A percentile compares a stretch with the other conserved stretches of the same genome.
Conservation (phyloP, 2,888 invertebrate species). For the Coenonympha arcania region DNA sequence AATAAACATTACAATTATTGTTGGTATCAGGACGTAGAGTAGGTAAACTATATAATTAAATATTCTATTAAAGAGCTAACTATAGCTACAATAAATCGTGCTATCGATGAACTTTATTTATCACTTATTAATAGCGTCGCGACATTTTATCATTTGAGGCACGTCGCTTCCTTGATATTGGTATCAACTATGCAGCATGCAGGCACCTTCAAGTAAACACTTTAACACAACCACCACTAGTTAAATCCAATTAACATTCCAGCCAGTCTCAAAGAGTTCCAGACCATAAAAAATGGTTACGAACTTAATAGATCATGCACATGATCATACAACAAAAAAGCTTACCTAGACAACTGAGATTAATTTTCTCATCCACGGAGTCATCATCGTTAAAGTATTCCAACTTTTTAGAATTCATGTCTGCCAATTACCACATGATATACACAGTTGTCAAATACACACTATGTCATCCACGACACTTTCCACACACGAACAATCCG, state of each 20-base stretch:
- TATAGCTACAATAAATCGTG: conserved; percentile 9
- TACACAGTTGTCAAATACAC: conserved; percentile 44
- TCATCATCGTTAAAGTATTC: conserved; percentile 65
- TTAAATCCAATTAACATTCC: conserved; percentile 20
- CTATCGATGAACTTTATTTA: conserved; percentile 21
- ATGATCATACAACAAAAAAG: conserved; percentile 17
- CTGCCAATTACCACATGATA: conserved; percentile 42
- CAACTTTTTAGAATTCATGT: conserved; percentile 71
- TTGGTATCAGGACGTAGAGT: background rate
- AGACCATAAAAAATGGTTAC: too few relatives aligned
- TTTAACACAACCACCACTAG: conserved; percentile 10
- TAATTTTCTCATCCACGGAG: conserved; percentile 65
- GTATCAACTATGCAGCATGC: conserved; percentile 29
- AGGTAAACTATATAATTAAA: background rate
- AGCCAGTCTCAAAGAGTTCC: conserved; percentile 1
- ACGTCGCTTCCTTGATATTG: conserved; percentile 29
- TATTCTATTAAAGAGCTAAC: background rate
- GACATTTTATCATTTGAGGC: conserved; percentile 25
- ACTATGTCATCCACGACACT: conserved; percentile 58
- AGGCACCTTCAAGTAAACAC: too few relatives aligned
- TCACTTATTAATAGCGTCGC: conserved; percentile 15
- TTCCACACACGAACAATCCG: conserved; percentile 24
- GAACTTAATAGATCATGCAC: too few relatives aligned
- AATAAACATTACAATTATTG: too few relatives aligned
- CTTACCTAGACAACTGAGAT: conserved; percentile 71